A percentile compares a stretch with the other conserved stretches of the same genome.
Evolutionary conservation across 2,888 invertebrate genomes (phyloP).

Genomic region (Mesorhabditis spiculigera): DNA sequence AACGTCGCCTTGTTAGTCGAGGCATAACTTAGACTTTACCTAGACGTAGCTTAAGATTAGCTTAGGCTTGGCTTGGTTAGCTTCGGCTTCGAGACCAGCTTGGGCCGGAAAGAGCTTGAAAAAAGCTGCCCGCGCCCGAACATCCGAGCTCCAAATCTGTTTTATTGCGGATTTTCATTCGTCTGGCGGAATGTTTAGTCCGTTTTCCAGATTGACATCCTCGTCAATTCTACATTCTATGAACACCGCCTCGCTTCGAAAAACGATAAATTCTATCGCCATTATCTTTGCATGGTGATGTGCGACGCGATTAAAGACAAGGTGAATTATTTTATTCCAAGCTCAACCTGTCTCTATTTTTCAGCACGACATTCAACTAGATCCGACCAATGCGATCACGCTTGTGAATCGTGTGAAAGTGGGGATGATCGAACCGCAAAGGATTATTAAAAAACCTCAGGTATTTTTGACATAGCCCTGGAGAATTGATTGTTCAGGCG

Average conservation of each 20-base stretch:
- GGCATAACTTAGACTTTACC: no score
- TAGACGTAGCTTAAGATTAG: no score
- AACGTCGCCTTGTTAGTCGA: no score
- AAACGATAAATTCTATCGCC: constrained; percentile 38
- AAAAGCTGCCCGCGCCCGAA: neutral
- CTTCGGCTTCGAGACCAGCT: no score
- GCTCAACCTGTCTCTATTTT: neutral
- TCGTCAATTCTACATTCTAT: constrained; percentile 45
- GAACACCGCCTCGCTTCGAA: constrained; percentile 28
- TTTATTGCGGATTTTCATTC: no score
- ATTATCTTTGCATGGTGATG: constrained; percentile 35
- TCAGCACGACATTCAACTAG: constrained; percentile 34
- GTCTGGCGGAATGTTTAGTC: neutral
- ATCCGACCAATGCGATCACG: constrained; percentile 32
- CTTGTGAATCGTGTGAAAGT: constrained; percentile 38
- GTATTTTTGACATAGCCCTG: neutral
- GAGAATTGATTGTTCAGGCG: no score
- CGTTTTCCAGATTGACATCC: constrained; percentile 39
- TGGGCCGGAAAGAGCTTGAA: no score
- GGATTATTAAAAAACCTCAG: constrained; percentile 30
- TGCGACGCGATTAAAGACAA: constrained; percentile 31
- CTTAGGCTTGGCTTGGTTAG: no score
- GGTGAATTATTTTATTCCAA: constrained; percentile 9
- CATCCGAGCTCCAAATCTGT: neutral
- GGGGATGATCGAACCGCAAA: constrained; percentile 35